phyloP scores from a whole-genome alignment of 2,113 vertebrate genomes.

The Zosterops borbonicus region DNA sequence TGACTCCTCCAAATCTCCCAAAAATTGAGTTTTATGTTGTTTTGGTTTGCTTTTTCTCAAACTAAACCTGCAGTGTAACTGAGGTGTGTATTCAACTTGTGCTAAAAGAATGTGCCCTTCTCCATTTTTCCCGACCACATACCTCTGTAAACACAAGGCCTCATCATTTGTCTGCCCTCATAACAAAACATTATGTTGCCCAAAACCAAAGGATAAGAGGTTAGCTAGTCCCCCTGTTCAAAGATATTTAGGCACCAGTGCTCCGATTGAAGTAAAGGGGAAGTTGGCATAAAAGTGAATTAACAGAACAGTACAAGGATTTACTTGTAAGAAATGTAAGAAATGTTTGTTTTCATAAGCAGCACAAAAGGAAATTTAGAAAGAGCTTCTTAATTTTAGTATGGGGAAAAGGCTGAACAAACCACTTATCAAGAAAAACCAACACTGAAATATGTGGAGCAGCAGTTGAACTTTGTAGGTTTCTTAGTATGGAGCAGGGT shows the following conservation, averaged over 20 bases:
- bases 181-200: not conserved
- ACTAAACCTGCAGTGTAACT: not conserved
- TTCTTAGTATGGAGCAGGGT: not conserved
- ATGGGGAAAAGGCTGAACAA: not conserved
- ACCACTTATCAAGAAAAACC: not conserved
- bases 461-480: not conserved
- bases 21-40: not conserved
- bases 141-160: not conserved
- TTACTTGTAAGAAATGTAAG: not conserved
- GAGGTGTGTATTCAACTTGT: not conserved
- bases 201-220: not conserved
- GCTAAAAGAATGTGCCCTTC: not conserved
- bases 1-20: not conserved
- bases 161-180: not conserved
- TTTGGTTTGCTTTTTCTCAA: not conserved
- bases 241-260: not conserved
- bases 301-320: not conserved
- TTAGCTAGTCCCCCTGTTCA: not conserved
- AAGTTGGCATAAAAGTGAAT: not conserved
- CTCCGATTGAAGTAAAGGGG: not conserved
- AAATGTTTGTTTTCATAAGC: not conserved
- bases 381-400: not conserved
- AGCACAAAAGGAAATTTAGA: not conserved
- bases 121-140: fast-evolving
- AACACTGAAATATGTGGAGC: not conserved